Conservation (phyloP, 2,888 invertebrate genomes). For the Hydropsyche betteni region DNA sequence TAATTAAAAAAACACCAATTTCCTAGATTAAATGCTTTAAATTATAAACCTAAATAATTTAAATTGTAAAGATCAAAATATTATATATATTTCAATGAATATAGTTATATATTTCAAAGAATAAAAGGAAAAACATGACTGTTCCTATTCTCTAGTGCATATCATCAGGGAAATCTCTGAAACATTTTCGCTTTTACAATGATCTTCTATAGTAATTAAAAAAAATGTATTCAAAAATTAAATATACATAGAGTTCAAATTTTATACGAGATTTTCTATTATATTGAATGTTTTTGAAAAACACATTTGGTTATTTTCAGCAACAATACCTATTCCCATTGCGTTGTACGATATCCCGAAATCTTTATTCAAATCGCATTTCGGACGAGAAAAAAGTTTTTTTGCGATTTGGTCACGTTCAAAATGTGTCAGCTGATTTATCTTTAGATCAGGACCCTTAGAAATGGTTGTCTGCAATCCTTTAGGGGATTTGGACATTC, state of each 20-base stretch:
- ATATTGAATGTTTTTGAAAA: too few species aligned
- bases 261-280: too few species aligned
- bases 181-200: not conserved
- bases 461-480: not conserved
- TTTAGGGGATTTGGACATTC: not conserved
- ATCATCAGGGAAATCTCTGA: slow-evolving; percentile 11
- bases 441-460: not conserved
- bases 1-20: too few species aligned
- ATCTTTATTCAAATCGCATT: too few species aligned
- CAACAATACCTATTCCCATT: not conserved
- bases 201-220: not conserved
- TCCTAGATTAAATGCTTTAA: too few species aligned
- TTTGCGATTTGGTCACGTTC: slow-evolving; percentile 20
- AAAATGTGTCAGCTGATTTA: not conserved
- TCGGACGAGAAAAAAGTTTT: not conserved
- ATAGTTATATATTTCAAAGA: too few species aligned
- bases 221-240: not conserved
- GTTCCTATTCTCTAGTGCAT: not conserved
- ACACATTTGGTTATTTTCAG: not conserved
- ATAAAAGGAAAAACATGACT: too few species aligned
- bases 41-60: too few species aligned
- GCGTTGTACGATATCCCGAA: not conserved
- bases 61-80: too few species aligned
- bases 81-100: too few species aligned
- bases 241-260: too few species aligned